phyloP scores from a whole-genome alignment of 2,113 vertebrate species.

The Pomatostomus ruficeps region DNA sequence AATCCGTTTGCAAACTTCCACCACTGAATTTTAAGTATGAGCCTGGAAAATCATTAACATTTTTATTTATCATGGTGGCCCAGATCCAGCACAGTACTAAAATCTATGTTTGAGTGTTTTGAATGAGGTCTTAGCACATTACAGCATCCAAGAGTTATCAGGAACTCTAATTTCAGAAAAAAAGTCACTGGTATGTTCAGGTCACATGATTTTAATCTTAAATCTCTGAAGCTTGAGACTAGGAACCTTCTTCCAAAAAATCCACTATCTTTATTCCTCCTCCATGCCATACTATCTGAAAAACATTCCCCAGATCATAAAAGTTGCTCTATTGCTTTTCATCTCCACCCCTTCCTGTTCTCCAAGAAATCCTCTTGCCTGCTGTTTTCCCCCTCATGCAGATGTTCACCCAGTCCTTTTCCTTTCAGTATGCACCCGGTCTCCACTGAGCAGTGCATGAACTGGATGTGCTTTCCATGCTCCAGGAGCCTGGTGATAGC shows the following conservation, averaged over 20 bases:
- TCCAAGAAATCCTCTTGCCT: not conserved
- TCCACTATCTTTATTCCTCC: not conserved
- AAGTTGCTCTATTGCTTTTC: not conserved
- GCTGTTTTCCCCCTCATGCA: not conserved
- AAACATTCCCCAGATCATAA: not conserved
- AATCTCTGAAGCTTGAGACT: not conserved
- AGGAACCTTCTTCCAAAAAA: not conserved
- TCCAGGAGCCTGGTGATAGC: not conserved
- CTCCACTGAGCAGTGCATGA: not conserved
- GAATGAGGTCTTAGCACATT: not conserved
- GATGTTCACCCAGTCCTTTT: not conserved
- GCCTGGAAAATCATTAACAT: slow-evolving; percentile 50
- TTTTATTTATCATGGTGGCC: slow-evolving; percentile 31
- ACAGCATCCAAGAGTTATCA: not conserved
- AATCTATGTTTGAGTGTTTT: not conserved
- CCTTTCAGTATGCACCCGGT: fast-evolving
- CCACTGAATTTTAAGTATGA: slow-evolving; percentile 56
- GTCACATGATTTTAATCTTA: not conserved
- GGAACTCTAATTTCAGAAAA: not conserved
- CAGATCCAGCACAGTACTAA: not conserved
- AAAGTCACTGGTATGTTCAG: not conserved
- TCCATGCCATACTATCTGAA: not conserved
- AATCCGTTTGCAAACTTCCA: slow-evolving; percentile 64
- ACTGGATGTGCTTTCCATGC: not conserved
- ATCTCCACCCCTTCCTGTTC: not conserved